Base-by-base conservation (phyloP, 2,888 invertebrate genomes). In the Hydroisotoma schaefferi region DNA sequence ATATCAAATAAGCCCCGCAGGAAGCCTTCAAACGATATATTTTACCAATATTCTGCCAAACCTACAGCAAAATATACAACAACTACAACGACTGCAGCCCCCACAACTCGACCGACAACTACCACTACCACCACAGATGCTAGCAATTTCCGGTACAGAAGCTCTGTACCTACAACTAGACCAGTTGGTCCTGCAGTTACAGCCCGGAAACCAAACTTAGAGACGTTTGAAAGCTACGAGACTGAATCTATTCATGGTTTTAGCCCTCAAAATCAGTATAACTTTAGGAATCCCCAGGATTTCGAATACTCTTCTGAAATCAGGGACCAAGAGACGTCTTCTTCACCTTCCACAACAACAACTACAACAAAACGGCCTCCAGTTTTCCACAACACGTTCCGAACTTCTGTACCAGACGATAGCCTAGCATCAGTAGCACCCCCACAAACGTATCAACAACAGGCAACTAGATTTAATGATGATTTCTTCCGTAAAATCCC, bases 401-500 rank as follows among this genome's bases (percentile, higher is more conserved):
- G 72, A 28, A 65, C 72, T 2, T 62, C 63, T 1, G 52, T 61
- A n/a, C 57, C 62, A 2, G 52, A 58, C 40, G 20, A 61, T 25
- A 58, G 58, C 2, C 59, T 64, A 10, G 65, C 70, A 6, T 26
- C 59, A 2, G 6, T 33, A 27, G 65, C 67, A 6, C 57, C 60
- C 22, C 52, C 51, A n/a, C 63, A 58, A 57, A 72, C 70, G 8
- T 72, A 63, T 61, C 70, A 72, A 51, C 72, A 72, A 49, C 72
- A 70, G 58, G 47, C 72, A 43, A 58, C 68, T 1, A 23, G 64
- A 53, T 72, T 72, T 29, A 65, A 60, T 38, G 72, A 72, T 22
- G 69, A 72, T 1, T 70, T 62, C 46, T 72, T 72, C 55, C 51
- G 59, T 2, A 66, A 59, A 47, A 29, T 67, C 23, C 67, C 65